These are phyloP conservation scores for Anas platyrhynchos DNA, from an alignment of 2,113 vertebrate genomes.

Conservation along the genomic window DNA sequence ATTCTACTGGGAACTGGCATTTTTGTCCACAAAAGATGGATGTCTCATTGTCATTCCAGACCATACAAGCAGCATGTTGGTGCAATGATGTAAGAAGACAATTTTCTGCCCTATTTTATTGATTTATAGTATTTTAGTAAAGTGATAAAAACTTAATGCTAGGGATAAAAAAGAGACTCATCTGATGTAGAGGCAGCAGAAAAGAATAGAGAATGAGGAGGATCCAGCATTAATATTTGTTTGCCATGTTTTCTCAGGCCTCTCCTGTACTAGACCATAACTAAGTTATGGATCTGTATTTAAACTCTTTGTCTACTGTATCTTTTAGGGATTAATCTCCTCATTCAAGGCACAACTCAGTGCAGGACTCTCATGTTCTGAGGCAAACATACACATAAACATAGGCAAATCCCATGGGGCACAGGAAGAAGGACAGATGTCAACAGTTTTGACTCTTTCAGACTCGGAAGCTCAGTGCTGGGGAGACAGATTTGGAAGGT, in stretches of 20 bases:
- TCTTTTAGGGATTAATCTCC: not conserved
- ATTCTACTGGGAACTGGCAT: constrained; percentile 1
- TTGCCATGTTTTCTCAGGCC: constrained; percentile 20
- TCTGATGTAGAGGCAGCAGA: constrained; percentile 22
- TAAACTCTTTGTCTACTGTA: not conserved
- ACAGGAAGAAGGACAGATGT: not conserved
- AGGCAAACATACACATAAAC: not conserved
- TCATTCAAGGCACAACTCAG: not conserved
- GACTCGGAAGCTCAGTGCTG: not conserved
- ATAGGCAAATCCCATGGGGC: not conserved
- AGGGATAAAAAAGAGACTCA: constrained; percentile 42
- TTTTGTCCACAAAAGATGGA: constrained; percentile 59
- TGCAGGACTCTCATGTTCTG: not conserved
- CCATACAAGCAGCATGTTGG: constrained; percentile 43
- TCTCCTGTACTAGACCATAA: not conserved
- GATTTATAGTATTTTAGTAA: constrained; percentile 72
- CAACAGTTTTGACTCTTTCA: not conserved
- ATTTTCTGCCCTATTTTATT: constrained; percentile 74
- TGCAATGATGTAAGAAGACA: constrained; percentile 72
- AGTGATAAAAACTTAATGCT: constrained; percentile 68
- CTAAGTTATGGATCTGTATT: not conserved
- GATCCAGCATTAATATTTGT: not conserved
- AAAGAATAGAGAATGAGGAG: constrained; percentile 12
- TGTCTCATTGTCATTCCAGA: constrained; percentile 67
- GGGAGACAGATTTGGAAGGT: not conserved